Evolutionary conservation across 2,888 invertebrate species (phyloP), one percentile per base, ranked within the genome.

Genomic region (Penaeus monodon): DNA sequence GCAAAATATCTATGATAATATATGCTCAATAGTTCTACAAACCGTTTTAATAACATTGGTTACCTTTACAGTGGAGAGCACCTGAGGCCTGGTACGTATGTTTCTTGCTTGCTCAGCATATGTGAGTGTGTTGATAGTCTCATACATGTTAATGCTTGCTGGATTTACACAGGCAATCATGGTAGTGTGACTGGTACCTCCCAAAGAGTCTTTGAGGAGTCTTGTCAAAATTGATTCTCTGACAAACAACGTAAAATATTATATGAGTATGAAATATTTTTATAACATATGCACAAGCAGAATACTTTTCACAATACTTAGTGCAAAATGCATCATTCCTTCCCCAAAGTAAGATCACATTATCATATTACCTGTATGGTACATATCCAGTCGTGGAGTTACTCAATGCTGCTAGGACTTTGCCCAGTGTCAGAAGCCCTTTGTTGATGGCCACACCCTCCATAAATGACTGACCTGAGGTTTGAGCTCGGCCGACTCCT

Each of bases 111-210:
- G 94, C 92, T 97, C 97, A 0, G 98, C 98, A 92, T 98, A 98
- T 0, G 97, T 94, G 66, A 98, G 92, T 0, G 98, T 98, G 63
- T 96, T 97, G 0, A 98, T 92, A 0, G 97, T 97, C 93, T 98
- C 98, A 89, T 97, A 96, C 80, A 96, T 92, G 91, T 94, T 94
- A 74, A 93, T 92, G 91, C 94, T 94, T 0, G 98, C 98, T 0
- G 98, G 98, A 92, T 97, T 97, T 0, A 98, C 95, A 92, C 98
- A 98, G 0, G 98, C 98, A 88, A 99, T 96, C 98, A 98, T 98
- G 0, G 57, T 74, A 0, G 98, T 98, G 38, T 97, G 94, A 0
- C 97, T 97, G 92, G 98, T 98, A 0, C 98, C 98, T 29, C 98
- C 98, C 17, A 98, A 93, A 14, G 98, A 98, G 93, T 98, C 98